Conservation (phyloP, 2,888 invertebrate species). For the Philereme transversata region DNA sequence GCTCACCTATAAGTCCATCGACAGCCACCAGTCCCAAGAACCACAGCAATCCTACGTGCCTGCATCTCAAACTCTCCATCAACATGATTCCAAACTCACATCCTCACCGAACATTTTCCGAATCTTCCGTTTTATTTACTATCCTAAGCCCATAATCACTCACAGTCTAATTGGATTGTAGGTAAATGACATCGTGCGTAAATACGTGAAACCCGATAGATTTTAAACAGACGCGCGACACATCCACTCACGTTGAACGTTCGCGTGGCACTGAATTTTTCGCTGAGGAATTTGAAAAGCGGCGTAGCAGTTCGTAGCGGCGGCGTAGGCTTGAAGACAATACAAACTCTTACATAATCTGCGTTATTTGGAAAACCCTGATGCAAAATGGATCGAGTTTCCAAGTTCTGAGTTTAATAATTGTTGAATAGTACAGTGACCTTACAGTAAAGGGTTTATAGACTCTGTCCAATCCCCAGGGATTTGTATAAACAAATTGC, state of each 20-base stretch:
- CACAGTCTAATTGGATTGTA: slow-evolving; percentile 69
- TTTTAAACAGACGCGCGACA: slow-evolving; percentile 37
- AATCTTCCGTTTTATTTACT: slow-evolving; percentile 52
- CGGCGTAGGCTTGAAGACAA: slow-evolving; percentile 50
- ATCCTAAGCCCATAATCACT: slow-evolving; percentile 56
- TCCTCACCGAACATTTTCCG: slow-evolving; percentile 66
- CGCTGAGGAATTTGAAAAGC: slow-evolving; percentile 23
- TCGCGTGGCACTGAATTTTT: slow-evolving; percentile 63
- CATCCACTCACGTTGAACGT: slow-evolving; percentile 46
- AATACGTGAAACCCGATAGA: slow-evolving; percentile 54
- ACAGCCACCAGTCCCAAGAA: slow-evolving; percentile 55
- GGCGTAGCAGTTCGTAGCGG: slow-evolving; percentile 45
- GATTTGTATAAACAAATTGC: slow-evolving; percentile 9
- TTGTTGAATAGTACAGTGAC: slow-evolving; percentile 8
- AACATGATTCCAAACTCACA: slow-evolving; percentile 78
- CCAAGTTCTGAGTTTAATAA: slow-evolving; percentile 24
- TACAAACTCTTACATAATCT: slow-evolving; percentile 15
- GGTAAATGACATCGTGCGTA: slow-evolving; percentile 63
- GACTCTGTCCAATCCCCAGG: slow-evolving; percentile 1
- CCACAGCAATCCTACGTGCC: slow-evolving; percentile 69
- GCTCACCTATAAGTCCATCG: slow-evolving; percentile 74
- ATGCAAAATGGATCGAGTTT: slow-evolving; percentile 61
- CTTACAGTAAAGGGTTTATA: neutral
- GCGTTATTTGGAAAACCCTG: slow-evolving; percentile 60
- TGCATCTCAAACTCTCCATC: slow-evolving; percentile 67